phyloP scores from a whole-genome alignment of 2,113 vertebrate species.

The Hemicordylus capensis region DNA sequence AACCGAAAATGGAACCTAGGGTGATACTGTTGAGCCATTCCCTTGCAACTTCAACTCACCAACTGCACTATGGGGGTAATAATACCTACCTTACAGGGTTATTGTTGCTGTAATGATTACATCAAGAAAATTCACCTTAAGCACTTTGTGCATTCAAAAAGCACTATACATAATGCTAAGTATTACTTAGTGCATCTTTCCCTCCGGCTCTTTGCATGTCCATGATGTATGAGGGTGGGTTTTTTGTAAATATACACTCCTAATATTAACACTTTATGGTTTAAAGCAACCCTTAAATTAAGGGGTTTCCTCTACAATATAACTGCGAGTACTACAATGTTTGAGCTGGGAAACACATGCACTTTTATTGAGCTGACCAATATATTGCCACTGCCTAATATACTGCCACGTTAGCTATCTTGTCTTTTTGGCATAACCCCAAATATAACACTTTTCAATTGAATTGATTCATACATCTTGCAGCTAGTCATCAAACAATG shows the following conservation, averaged over 20 bases:
- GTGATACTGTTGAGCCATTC: too few species aligned
- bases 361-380: neutral
- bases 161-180: too few species aligned
- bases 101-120: too few species aligned
- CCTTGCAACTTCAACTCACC: too few species aligned
- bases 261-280: too few species aligned
- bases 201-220: neutral
- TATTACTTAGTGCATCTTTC: too few species aligned
- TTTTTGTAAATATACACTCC: neutral
- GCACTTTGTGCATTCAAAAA: too few species aligned
- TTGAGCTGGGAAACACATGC: neutral
- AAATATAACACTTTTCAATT: neutral
- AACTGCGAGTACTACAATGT: neutral
- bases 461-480: neutral
- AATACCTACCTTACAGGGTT: too few species aligned
- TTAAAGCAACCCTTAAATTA: neutral
- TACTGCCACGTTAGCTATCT: neutral
- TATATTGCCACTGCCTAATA: too few species aligned
- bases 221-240: neutral
- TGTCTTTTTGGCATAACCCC: too few species aligned
- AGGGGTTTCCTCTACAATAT: neutral
- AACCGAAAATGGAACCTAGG: neutral
- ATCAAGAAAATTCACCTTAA: too few species aligned
- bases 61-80: too few species aligned
- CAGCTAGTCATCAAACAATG: neutral